Evolutionary conservation across 2,113 vertebrate species (phyloP), one percentile per base, ranked within the genome.

Genomic region (Cardinalis cardinalis): DNA sequence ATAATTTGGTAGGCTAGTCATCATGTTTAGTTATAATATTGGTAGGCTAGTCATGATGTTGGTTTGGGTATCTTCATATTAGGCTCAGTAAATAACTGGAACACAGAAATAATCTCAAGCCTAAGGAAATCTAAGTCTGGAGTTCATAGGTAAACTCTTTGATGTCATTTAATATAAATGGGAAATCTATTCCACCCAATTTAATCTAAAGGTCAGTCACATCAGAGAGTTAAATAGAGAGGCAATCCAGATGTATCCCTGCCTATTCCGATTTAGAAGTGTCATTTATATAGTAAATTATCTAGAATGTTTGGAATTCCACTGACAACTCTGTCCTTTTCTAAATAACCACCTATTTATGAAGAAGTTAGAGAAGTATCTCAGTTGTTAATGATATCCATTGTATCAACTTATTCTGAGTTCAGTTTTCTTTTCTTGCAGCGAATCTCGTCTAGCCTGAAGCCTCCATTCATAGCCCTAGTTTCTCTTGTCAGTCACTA

Each of bases 151-250:
- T 78, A 43, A 76, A 34, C 24, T 75, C 92, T 91, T 69, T 58
- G 4, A 32, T 61, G 71, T 58, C 36, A 77, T 96, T 96, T 93
- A 97, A 86, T 97, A 93, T 96, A 97, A 95, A 97, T 96, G 49
- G n/a, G 5, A 93, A 94, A 93, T 71, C 59, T 88, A 66, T 80
- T 83, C 56, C 53, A 94, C 85, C 69, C 91, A 93, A 90, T 96
- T 95, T 96, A 85, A 89, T 97, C 71, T 95, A 92, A 97, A 97
- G 90, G 59, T 97, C 95, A 96, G 49, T 73, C 89, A 76, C 69
- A 89, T 79, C 36, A 88, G 61, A 74, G n/a, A 84, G 60, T 84
- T 91, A 94, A 94, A 80, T 58, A 86, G 89, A 77, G 96, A 97
- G 96, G 38, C 73, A 94, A 66, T 78, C 43, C 56, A 86, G 74